These are phyloP conservation scores for Isichthys henryi DNA, from an alignment of 2,113 vertebrate genomes.

Conservation along the genomic window DNA sequence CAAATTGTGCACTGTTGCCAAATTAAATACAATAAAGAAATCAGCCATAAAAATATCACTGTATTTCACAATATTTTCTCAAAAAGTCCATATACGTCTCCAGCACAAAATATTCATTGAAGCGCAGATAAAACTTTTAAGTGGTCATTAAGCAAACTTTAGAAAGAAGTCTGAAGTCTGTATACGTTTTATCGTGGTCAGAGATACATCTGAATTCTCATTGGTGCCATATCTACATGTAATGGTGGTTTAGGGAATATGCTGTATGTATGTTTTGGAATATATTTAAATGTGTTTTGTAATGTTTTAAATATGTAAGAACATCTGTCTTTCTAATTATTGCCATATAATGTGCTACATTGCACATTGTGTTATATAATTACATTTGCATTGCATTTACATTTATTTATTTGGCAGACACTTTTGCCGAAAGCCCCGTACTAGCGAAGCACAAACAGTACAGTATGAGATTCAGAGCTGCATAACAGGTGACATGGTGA, in stretches of 20 bases:
- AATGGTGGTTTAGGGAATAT: neutral
- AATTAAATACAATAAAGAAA: neutral
- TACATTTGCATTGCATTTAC: neutral
- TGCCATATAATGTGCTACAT: neutral
- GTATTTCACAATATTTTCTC: neutral
- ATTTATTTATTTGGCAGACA: neutral
- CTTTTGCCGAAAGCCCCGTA: neutral
- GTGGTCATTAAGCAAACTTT: neutral
- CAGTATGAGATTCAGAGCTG: neutral
- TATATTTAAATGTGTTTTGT: neutral
- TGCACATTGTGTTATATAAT: neutral
- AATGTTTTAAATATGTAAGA: neutral
- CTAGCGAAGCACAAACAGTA: neutral
- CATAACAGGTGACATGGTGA: neutral
- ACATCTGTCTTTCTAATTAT: neutral
- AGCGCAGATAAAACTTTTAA: neutral
- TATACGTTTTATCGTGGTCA: neutral
- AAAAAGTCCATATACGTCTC: neutral
- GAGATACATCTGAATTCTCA: neutral
- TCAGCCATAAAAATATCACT: neutral
- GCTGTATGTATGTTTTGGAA: neutral
- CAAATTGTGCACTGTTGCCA: neutral
- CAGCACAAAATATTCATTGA: neutral
- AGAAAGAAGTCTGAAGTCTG: neutral
- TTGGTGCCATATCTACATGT: neutral